Evolutionary conservation across 2,888 invertebrate genomes (phyloP), one percentile per base, ranked within the genome.

Genomic region (Eristalis arbustorum): DNA sequence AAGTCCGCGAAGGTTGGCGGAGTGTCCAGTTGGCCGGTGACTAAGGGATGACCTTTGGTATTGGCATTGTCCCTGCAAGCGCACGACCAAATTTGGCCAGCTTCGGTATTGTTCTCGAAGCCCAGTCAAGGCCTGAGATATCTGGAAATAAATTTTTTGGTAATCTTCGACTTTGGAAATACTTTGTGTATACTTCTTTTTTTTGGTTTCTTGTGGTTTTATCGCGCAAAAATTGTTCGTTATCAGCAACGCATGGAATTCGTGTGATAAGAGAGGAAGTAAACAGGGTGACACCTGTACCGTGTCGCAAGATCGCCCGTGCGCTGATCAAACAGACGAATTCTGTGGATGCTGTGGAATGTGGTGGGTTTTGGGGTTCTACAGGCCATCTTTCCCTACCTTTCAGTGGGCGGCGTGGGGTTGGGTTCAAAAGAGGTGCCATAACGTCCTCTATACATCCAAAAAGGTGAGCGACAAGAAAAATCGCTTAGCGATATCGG

Each of bases 191-290:
- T n/a, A n/a, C n/a, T n/a, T n/a, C n/a, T n/a, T 57, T 23, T 59
- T 25, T 25, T 28, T 5, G 0, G 25, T 8, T 37, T 37, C 31
- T 31, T 31, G 31, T n/a, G 40, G 10, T 62, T 77, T 64, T 40
- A 69, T 63, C 76, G 34, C 31, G 25, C 49, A 42, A 42, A 42
- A 59, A 10, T 57, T 23, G 13, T 59, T 63, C 63, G 28, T 69
- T 69, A 77, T 77, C 76, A 63, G 56, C 42, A 49, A 18, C 25
- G 18, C 13, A 8, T 56, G 68, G 76, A 76, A 77, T 77, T 71
- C 69, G 3, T 34, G 14, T n/a, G 63, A 77, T 71, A 71, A 77
- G 67, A 25, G 59, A 59, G 59, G 59, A 59, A 23, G 59, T 59
- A 23, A 23, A 59, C 59, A 28, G 59, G 59, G 59, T 59, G 59